A percentile compares a stretch with the other conserved stretches of the same genome.
These are phyloP conservation scores for Saxidomus purpurata DNA, from an alignment of 1,140 invertebrate genomes.

Conservation along the genomic window DNA sequence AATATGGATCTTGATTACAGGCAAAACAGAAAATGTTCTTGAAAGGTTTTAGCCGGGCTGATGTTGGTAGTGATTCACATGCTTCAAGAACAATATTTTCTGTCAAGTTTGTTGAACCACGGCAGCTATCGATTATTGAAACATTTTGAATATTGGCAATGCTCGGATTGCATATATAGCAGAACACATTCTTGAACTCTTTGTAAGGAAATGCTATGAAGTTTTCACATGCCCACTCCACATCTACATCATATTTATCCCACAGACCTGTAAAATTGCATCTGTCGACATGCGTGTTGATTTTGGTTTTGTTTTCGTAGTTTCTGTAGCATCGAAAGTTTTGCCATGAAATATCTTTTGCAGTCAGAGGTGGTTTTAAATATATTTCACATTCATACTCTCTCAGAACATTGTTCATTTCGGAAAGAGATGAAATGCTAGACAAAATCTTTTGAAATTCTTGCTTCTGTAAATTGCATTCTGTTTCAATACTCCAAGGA, in stretches of 20 bases:
- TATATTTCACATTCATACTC: no score
- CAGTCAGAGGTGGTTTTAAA: no score
- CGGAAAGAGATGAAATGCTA: no score
- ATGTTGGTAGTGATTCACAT: not conserved
- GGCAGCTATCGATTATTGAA: not conserved
- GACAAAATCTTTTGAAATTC: no score
- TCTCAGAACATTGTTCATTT: no score
- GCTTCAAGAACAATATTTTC: not conserved
- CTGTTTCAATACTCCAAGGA: not conserved
- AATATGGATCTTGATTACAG: not conserved
- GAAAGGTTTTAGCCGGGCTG: not conserved
- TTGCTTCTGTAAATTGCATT: not conserved
- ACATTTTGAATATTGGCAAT: not conserved
- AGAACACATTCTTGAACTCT: not conserved
- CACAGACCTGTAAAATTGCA: conserved; percentile 21
- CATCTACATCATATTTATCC: not conserved
- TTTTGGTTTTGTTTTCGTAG: no score
- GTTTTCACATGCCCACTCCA: not conserved
- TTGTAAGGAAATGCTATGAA: not conserved
- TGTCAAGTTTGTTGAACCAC: not conserved
- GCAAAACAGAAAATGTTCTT: not conserved
- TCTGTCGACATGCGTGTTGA: not conserved
- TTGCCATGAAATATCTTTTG: no score
- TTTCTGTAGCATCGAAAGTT: no score
- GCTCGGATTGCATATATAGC: not conserved